Conservation (phyloP, 2,797 vertebrate species). For the Macropus fuliginosus region DNA sequence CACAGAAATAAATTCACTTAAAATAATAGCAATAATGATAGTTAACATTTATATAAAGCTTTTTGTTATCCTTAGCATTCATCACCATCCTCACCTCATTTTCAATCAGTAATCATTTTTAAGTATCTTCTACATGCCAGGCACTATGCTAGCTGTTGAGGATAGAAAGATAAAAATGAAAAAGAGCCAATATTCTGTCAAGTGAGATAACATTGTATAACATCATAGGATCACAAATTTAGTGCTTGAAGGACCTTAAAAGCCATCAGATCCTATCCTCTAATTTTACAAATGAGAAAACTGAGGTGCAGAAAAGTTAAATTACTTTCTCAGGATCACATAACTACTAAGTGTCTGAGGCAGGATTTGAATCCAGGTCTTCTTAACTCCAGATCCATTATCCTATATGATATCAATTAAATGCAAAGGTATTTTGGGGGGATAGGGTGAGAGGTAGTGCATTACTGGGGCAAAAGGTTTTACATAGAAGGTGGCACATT, state of each 20-base stretch:
- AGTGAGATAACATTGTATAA: too few species aligned
- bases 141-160: not conserved
- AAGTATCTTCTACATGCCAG: not conserved
- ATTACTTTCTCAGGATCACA: not conserved
- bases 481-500: not conserved
- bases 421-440: not conserved
- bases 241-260: too few species aligned
- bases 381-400: not conserved
- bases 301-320: not conserved
- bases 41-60: not conserved
- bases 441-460: fast-evolving
- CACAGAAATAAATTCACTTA: not conserved
- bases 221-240: too few species aligned
- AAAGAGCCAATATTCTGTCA: too few species aligned
- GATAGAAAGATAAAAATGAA: too few species aligned
- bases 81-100: too few species aligned
- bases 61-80: too few species aligned
- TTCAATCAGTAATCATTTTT: too few species aligned
- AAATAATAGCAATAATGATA: not conserved
- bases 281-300: too few species aligned
- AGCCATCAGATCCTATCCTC: too few species aligned
- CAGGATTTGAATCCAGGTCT: not conserved
- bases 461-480: not conserved
- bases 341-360: not conserved
- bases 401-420: not conserved